phyloP scores from a whole-genome alignment of 2,888 invertebrate genomes.

The Athetis lepigone region DNA sequence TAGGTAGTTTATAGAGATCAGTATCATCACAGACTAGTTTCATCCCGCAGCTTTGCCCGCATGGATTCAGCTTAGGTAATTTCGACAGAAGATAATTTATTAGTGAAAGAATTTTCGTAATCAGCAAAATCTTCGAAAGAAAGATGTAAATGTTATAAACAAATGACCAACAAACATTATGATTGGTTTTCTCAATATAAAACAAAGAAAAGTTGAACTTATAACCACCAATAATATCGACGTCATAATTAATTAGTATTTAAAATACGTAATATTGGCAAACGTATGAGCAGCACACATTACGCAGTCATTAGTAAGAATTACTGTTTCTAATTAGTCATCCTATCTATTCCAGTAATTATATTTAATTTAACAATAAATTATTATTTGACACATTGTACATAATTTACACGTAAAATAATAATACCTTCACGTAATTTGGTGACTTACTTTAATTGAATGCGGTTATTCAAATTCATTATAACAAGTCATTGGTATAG shows the following conservation, averaged over 20 bases:
- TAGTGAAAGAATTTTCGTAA: too few relatives aligned
- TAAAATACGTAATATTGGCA: conserved; percentile 46
- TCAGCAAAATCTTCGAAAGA: too few relatives aligned
- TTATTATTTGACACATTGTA: conserved; percentile 38
- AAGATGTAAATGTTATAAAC: too few relatives aligned
- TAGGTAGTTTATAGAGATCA: not conserved
- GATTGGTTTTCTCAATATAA: too few relatives aligned
- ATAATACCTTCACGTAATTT: conserved; percentile 24
- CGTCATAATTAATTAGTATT: conserved; percentile 20
- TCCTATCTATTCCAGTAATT: conserved; percentile 48
- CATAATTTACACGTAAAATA: conserved; percentile 31
- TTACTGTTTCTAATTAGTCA: conserved; percentile 62
- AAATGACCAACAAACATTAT: too few relatives aligned
- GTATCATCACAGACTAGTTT: too few relatives aligned
- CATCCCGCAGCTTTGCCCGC: too few relatives aligned
- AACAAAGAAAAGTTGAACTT: conserved; percentile 27
- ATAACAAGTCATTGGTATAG: not conserved
- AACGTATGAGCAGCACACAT: conserved; percentile 14
- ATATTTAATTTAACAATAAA: conserved; percentile 46
- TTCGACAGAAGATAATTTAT: too few relatives aligned
- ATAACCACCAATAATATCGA: not conserved
- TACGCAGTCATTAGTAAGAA: conserved; percentile 46
- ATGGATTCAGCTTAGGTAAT: too few relatives aligned
- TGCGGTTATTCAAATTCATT: not conserved
- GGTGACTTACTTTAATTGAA: not conserved